A percentile compares a stretch with the other conserved stretches of the same genome.
These are phyloP conservation scores for Bradypus variegatus DNA, from an alignment of 2,797 vertebrate species.

Conservation along the genomic window DNA sequence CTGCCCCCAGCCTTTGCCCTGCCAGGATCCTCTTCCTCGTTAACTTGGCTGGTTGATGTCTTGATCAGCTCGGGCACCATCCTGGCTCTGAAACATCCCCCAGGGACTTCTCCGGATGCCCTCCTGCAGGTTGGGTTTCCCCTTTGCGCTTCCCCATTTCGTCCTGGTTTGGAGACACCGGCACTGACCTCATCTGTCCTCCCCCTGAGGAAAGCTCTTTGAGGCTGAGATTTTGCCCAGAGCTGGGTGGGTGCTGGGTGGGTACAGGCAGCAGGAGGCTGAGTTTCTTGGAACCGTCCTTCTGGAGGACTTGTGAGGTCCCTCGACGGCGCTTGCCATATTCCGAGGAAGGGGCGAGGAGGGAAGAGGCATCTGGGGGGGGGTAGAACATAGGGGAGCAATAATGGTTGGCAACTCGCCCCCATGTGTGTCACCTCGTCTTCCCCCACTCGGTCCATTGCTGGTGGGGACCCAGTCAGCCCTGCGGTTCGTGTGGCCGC, in stretches of 20 bases:
- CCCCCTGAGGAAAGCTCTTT: background rate
- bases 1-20: fast-evolving
- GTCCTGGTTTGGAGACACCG: background rate
- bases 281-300: background rate
- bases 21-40: background rate
- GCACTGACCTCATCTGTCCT: fast-evolving
- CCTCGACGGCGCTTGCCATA: fast-evolving
- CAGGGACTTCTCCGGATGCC: background rate
- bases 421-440: background rate
- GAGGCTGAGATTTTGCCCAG: background rate
- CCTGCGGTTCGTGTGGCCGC: background rate
- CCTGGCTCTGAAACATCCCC: background rate
- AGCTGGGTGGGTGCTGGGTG: background rate
- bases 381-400: background rate
- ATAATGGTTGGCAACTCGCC: too few species aligned
- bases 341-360: background rate
- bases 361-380: background rate
- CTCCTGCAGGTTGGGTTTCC: background rate
- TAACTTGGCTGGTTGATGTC: background rate
- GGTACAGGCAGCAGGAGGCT: fast-evolving
- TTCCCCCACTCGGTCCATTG: background rate
- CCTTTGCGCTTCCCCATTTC: background rate
- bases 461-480: background rate
- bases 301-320: background rate
- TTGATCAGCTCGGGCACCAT: background rate